Evolutionary conservation across 2,113 vertebrate genomes (phyloP), one percentile per base, ranked within the genome.

Genomic region (Chrysochloris asiatica): DNA sequence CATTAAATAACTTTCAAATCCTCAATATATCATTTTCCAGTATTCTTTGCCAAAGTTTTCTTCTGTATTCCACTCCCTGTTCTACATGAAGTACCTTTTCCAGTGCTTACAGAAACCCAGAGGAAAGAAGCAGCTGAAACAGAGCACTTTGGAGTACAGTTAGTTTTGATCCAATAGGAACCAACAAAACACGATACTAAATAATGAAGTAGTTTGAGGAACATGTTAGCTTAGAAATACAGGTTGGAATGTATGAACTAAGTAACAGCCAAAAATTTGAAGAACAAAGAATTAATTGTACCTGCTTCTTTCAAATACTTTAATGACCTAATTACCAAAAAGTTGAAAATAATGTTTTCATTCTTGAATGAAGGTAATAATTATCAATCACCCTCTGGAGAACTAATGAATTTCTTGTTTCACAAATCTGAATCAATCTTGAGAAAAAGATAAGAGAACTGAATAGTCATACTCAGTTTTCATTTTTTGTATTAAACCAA

Each of bases 321-420:
- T 93, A 71, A 48, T 85, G 11, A 22, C 47, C 41, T 95, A 52
- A 83, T 76, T 89, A 72, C 56, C 50, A 86, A 21, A 85, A 85
- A n/a, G 48, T 69, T 89, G 41, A 85, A 77, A 76, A 77, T 52
- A 83, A 73, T 17, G 3, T 38, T 88, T 90, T 89, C 30, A 87
- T 86, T 96, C 41, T 76, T 92, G 77, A 92, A 33, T 89, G 45
- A 85, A 81, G 52, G 45, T 30, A 91, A 81, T 76, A n/a, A 82
- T 80, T 72, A 83, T 77, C 83, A 95, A 65, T 59, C 16, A 52
- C 30, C 76, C 54, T 59, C 69, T 83, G 75, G 84, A 71, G 33
- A 91, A 89, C 12, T 56, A 19, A 50, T 83, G 28, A 36, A 52
- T 63, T 63, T 92, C 92, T 50, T 77, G 77, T 81, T 78, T 93